Base-by-base conservation (phyloP, 2,113 vertebrate species). In the Vulpes vulpes region DNA sequence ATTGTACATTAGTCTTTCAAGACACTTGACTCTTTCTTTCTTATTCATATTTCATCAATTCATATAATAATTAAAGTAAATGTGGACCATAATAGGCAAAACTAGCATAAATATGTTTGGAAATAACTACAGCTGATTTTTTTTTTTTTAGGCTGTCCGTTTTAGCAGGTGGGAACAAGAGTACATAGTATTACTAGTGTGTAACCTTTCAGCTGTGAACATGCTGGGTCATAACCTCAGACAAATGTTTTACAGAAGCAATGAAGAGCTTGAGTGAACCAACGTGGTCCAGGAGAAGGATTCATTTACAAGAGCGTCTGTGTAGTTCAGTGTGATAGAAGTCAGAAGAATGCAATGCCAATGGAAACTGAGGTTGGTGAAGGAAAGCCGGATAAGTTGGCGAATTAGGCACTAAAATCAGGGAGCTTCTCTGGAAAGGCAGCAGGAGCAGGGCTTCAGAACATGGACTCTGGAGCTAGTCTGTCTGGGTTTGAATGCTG, bases 1-100 rank as follows among this genome's bases (percentile, higher is more conserved):
- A 79, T 67, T 90, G 23, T 43, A 91, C 38, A 55, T 73, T 74
- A 53, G 65, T 89, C 62, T 91, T 96, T 95, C 32, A 79, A 97
- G 97, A 91, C 5, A 89, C 82, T 71, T 71, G 51, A 91, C 71
- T 91, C 16, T 22, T 22, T 60, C 87, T 67, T 62, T 35, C 55
- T 91, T 19, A 69, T 65, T 89, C 69, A 3, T 23, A 35, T 55
- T 38, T 83, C 55, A 81, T 80, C 51, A 92, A 87, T 65, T 62
- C 35, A 11, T 51, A n/a, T 67, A 86, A 83, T 38, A 83, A 90
- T 91, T 71, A 95, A 69, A 93, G 85, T 67, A 71, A 15, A 69
- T 59, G 17, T 7, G 2, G 53, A 59, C 23, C 27, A 64, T 73
- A 65, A 55, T 15, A 74, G 53, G 59, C 25, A 38, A 14, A 86